These are phyloP conservation scores for Panurus biarmicus DNA, from an alignment of 2,113 vertebrate species.

Conservation along the genomic window DNA sequence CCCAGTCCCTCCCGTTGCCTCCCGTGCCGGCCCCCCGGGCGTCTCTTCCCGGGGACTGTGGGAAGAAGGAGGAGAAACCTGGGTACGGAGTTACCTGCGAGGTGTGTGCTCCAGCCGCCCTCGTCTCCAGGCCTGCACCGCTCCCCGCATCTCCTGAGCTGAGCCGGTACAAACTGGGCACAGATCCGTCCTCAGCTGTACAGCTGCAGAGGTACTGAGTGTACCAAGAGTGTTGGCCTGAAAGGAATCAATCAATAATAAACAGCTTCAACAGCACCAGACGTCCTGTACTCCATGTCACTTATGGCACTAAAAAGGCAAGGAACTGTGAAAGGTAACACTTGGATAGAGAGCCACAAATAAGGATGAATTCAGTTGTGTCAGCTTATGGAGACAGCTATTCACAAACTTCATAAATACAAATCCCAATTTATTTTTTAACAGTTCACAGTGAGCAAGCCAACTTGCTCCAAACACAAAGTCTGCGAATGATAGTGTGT, in stretches of 20 bases:
- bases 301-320: not conserved
- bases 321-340: not conserved
- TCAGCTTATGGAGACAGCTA: not conserved
- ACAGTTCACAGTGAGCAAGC: not conserved
- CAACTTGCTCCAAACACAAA: not conserved
- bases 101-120: fast-evolving
- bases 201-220: too few relatives aligned
- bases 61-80: not conserved
- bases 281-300: not conserved
- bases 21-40: too few relatives aligned
- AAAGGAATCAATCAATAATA: not conserved
- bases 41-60: too few relatives aligned
- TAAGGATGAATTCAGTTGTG: not conserved
- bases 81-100: not conserved
- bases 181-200: not conserved
- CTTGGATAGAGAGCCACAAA: not conserved
- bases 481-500: not conserved
- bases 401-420: not conserved
- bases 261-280: not conserved
- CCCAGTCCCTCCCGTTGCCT: not conserved
- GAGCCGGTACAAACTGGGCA: not conserved
- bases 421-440: not conserved
- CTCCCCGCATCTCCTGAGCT: not conserved
- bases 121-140: fast-evolving
- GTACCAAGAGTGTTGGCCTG: not conserved